Percentiles rank a stretch among this genome's conserved stretches.
Conservation (phyloP, 2,113 vertebrate genomes). For the Ictalurus furcatus region DNA sequence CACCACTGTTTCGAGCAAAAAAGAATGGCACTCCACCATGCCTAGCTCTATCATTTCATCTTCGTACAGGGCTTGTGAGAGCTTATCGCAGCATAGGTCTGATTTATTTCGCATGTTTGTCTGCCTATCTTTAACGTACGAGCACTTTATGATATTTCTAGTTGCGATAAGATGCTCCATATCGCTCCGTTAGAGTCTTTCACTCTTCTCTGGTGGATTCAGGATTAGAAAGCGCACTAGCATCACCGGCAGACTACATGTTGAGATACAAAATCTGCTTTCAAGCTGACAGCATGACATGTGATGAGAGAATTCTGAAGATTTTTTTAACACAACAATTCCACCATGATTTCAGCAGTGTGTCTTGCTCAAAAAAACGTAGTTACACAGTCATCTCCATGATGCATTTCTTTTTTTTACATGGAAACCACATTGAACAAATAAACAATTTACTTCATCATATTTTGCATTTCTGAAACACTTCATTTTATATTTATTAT, state of each 20-base stretch:
- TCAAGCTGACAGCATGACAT: not conserved
- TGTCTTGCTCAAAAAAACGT: not conserved
- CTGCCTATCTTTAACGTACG: not conserved
- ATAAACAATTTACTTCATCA: not conserved
- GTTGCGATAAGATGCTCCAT: not conserved
- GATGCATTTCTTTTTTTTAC: not conserved
- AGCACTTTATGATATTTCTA: not conserved
- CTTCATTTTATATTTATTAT: not conserved
- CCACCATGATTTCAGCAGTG: not conserved
- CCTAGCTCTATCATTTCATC: not conserved
- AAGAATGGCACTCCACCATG: not conserved
- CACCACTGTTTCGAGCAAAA: not conserved
- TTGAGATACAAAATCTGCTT: not conserved
- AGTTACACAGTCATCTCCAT: not conserved
- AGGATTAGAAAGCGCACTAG: not conserved
- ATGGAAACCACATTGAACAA: not conserved
- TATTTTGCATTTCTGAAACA: not conserved
- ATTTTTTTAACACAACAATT: not conserved
- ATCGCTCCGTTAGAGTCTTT: not conserved
- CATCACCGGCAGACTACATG: not conserved
- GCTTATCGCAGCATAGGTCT: not conserved
- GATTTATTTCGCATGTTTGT: not conserved
- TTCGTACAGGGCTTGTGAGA: not conserved
- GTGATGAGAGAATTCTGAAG: not conserved
- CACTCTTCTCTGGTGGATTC: not conserved